Evolutionary conservation across 37 sponge, comb jelly and placozoan genomes (phyloP).

Genomic region (Dysidea cf. avara): DNA sequence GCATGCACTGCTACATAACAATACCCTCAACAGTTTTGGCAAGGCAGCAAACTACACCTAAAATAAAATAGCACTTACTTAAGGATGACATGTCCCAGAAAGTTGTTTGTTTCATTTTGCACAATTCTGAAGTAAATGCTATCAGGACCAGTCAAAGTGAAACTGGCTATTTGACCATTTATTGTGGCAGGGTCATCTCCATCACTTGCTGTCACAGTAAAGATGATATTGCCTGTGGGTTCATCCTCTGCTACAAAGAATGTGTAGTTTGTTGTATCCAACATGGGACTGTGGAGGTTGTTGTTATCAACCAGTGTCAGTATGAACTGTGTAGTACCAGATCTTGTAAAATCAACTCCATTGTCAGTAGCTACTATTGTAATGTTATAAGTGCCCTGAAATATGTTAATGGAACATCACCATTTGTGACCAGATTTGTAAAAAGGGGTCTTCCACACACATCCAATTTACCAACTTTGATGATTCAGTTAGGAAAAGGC

Average conservation of each 20-base stretch:
- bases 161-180: slow-evolving; percentile 26
- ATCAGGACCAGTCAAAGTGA: slow-evolving; percentile 24
- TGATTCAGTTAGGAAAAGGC: no score
- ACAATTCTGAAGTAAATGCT: slow-evolving; percentile 26
- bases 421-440: no score
- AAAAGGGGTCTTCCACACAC: no score
- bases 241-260: slow-evolving; percentile 32
- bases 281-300: slow-evolving; percentile 56
- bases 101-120: slow-evolving; percentile 25
- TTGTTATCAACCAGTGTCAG: slow-evolving; percentile 56
- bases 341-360: slow-evolving; percentile 41
- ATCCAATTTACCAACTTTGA: no score
- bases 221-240: slow-evolving; percentile 7
- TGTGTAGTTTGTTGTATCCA: slow-evolving; percentile 23
- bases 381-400: slow-evolving; percentile 40
- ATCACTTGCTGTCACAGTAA: slow-evolving; percentile 58
- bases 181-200: slow-evolving; percentile 18
- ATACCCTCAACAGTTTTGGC: no score
- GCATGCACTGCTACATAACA: no score
- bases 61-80: slow-evolving; percentile 24
- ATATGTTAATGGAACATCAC: no score
- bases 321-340: slow-evolving; percentile 27
- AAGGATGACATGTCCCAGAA: no score
- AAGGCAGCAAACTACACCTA: no score
- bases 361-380: slow-evolving; percentile 69